phyloP scores from a whole-genome alignment of 2,888 invertebrate genomes.

The Nysson spinosus region DNA sequence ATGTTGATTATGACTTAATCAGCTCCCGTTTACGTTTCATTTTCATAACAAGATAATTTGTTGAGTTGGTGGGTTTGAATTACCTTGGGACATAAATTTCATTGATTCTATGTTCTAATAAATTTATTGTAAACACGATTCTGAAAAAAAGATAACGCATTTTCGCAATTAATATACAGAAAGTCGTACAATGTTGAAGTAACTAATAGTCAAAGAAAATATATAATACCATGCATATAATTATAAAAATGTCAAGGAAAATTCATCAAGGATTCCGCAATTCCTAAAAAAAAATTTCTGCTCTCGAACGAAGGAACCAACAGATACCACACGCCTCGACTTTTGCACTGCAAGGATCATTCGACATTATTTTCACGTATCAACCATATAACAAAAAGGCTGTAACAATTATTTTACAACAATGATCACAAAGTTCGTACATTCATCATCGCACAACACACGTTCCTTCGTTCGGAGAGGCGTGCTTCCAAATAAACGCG shows the following conservation, averaged over 20 bases:
- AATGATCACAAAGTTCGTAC: slow-evolving; percentile 16
- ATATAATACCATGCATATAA: background rate
- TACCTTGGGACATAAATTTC: too few relatives aligned
- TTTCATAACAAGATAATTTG: too few relatives aligned
- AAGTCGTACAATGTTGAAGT: slow-evolving; percentile 18
- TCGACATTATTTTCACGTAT: background rate
- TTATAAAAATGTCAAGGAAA: background rate
- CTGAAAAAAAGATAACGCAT: too few relatives aligned
- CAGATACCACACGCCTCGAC: too few relatives aligned
- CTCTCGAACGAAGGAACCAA: slow-evolving; percentile 21
- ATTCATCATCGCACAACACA: background rate
- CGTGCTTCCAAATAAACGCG: background rate
- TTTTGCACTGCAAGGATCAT: background rate
- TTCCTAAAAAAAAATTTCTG: background rate
- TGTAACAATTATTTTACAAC: slow-evolving; percentile 39
- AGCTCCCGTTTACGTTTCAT: too few relatives aligned
- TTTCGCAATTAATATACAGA: slow-evolving; percentile 26
- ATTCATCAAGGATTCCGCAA: background rate
- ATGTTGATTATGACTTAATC: too few relatives aligned
- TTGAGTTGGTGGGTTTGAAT: too few relatives aligned
- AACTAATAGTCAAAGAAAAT: slow-evolving; percentile 13
- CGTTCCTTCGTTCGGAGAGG: slow-evolving; percentile 6
- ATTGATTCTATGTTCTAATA: too few relatives aligned
- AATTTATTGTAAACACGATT: slow-evolving; percentile 35
- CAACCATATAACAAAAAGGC: slow-evolving; percentile 23